Percentiles rank a stretch among this genome's conserved stretches.
These are phyloP conservation scores for Cetonia aurata DNA, from an alignment of 2,888 invertebrate species.

Conservation along the genomic window DNA sequence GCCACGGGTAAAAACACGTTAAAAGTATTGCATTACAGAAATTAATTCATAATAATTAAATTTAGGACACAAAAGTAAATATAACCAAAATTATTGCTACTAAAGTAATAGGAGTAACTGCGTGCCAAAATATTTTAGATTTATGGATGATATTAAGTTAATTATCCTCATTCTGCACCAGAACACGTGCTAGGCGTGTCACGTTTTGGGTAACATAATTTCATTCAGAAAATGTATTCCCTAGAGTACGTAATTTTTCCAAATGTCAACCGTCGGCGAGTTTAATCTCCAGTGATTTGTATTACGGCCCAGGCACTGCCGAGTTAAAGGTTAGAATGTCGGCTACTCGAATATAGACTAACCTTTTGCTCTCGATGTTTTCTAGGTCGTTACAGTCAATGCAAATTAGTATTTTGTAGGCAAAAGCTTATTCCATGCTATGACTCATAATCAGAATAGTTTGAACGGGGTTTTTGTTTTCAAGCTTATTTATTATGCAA, in stretches of 20 bases:
- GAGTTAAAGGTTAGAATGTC: conserved; percentile 34
- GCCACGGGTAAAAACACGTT: too few species aligned
- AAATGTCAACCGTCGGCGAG: conserved; percentile 36
- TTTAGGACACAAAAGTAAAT: too few species aligned
- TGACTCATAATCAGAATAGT: conserved; percentile 9
- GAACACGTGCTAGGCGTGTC: neutral
- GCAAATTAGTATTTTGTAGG: conserved; percentile 20
- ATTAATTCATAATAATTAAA: too few species aligned
- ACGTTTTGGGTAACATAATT: conserved; percentile 16
- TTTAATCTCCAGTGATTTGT: conserved; percentile 21
- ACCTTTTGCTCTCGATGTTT: conserved; percentile 36
- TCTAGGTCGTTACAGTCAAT: conserved; percentile 30
- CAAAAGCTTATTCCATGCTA: conserved; percentile 2
- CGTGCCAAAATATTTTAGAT: too few species aligned
- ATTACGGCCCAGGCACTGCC: conserved; percentile 19
- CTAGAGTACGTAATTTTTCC: conserved; percentile 22
- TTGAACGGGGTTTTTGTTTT: too few species aligned
- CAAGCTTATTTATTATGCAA: too few species aligned
- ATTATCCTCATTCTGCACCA: too few species aligned
- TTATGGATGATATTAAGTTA: too few species aligned
- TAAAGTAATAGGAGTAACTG: too few species aligned
- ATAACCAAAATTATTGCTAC: too few species aligned
- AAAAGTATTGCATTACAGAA: too few species aligned
- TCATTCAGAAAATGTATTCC: conserved; percentile 34
- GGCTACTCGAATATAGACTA: conserved; percentile 27